Evolutionary conservation across 2,797 vertebrate species (phyloP).

Genomic region (Austrolebias charrua): DNA sequence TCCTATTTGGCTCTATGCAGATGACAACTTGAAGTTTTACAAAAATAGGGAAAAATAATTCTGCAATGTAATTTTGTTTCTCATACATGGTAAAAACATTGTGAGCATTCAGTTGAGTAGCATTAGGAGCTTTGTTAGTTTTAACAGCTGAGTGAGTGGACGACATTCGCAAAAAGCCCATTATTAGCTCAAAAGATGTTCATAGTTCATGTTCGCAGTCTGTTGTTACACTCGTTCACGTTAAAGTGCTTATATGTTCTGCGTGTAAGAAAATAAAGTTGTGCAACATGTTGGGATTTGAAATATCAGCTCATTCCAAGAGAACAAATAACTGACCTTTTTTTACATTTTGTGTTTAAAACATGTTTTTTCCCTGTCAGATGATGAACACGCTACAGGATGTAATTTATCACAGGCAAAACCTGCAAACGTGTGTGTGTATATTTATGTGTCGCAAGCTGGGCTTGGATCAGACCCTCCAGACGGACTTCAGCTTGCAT

Average conservation of each 20-base stretch:
- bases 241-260: slow-evolving; percentile 6
- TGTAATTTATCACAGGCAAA: slow-evolving; percentile 16
- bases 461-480: slow-evolving; percentile 53
- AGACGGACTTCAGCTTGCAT: slow-evolving; percentile 71
- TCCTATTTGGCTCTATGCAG: not conserved
- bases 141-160: slow-evolving; percentile 29
- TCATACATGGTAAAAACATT: not conserved
- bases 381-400: not conserved
- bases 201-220: slow-evolving; percentile 20
- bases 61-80: not conserved
- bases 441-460: slow-evolving; percentile 5
- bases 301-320: not conserved
- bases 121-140: slow-evolving; percentile 27
- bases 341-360: slow-evolving; percentile 6
- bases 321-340: not conserved
- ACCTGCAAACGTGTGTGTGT: slow-evolving; percentile 8
- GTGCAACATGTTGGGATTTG: not conserved
- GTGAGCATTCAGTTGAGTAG: not conserved
- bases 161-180: slow-evolving; percentile 15
- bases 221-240: slow-evolving; percentile 10
- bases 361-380: not conserved
- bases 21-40: not conserved
- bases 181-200: slow-evolving; percentile 24
- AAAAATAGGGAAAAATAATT: not conserved
- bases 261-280: slow-evolving; percentile 1